Evolutionary conservation across 2,888 invertebrate genomes (phyloP), one percentile per base, ranked within the genome.

Genomic region (Drosophila recens): DNA sequence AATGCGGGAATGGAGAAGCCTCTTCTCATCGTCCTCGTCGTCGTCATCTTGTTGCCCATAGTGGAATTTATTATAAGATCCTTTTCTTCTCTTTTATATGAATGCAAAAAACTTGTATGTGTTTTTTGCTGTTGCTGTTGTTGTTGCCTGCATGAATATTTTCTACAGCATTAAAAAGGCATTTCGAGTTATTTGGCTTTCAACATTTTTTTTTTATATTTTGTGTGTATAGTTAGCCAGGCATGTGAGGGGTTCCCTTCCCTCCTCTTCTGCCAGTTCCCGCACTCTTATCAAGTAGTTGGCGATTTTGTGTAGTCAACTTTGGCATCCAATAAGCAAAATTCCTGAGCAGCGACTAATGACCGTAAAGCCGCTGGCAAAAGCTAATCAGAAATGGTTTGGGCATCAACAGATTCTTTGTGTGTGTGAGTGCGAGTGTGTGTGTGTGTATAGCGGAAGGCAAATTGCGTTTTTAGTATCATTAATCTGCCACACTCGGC

Each of bases 31-130:
- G 52, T 30, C 62, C 58, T 20, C 20, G 27, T 27, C 27, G 52
- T 82, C 77, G 69, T 69, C 87, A 82, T 82, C 85, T 81, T 80
- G 85, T 80, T 85, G 83, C 59, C 79, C 59, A 76, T 82, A 82
- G 80, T 82, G 86, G 87, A 87, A 87, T 87, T 87, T 87, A 82
- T 87, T 87, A 87, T 85, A 87, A 87, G 86, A 84, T 86, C 75
- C 86, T 75, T 82, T 87, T 87, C 87, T 78, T 79, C 81, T 58
- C 68, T 54, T 75, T 80, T 80, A 62, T 74, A 79, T 84, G 87
- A 84, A 87, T 87, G 82, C 79, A 75, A 70, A 71, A 75, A 76
- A 65, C 66, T 76, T 68, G 67, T 51, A 54, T 30, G 30, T 30
- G 30, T 30, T 30, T 30, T 27, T 30, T 30, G 72, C 53, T 67